phyloP scores from a whole-genome alignment of 1,140 invertebrate genomes.

The Cotesia vestalis region DNA sequence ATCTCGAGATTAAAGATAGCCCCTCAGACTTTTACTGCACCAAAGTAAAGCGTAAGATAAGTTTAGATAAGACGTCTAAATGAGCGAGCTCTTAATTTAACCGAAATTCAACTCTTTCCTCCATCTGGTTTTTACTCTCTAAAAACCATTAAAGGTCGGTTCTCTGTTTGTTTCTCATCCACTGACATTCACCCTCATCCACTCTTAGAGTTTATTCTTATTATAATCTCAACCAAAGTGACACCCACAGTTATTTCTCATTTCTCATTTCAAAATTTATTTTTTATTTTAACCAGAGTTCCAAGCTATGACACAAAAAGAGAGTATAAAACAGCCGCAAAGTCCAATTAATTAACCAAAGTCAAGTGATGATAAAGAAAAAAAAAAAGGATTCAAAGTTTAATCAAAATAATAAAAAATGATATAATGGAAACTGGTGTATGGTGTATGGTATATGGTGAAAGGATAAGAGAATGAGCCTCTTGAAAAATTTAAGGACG shows the following conservation, averaged over 20 bases:
- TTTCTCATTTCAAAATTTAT: no score
- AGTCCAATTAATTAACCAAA: constrained; percentile 10
- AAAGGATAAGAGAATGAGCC: constrained; percentile 15
- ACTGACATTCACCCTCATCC: not conserved
- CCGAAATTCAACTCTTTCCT: not conserved
- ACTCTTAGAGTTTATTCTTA: no score
- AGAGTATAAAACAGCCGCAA: not conserved
- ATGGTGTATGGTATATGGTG: constrained; percentile 6
- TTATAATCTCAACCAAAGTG: no score
- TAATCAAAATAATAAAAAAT: constrained; percentile 6
- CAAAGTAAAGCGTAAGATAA: not conserved
- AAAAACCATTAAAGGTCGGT: not conserved
- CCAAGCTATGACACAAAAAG: not conserved
- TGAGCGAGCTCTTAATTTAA: constrained; percentile 26
- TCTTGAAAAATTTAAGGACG: not conserved
- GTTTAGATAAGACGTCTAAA: constrained; percentile 15
- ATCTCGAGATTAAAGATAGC: constrained; percentile 23
- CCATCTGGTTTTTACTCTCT: not conserved
- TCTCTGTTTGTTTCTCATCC: not conserved
- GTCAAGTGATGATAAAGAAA: not conserved
- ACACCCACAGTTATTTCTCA: no score
- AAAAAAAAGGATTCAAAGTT: not conserved
- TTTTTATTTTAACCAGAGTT: no score
- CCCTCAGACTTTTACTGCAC: constrained; percentile 23
- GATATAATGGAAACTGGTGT: not conserved